These are phyloP conservation scores for Lacerta agilis DNA, from an alignment of 2,797 vertebrate species.

Conservation along the genomic window DNA sequence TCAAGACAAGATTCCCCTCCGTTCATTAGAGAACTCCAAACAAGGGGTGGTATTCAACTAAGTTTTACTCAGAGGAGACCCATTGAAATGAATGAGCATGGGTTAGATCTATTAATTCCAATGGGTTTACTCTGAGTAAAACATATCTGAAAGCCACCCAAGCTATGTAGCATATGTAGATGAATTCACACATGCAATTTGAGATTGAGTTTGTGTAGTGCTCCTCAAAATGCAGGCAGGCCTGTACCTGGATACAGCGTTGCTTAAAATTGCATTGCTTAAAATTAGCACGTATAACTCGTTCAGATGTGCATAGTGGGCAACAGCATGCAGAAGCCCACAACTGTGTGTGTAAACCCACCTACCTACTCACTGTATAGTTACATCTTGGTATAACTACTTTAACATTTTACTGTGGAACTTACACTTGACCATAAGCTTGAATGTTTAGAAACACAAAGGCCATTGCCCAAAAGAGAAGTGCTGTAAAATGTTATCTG, in stretches of 20 bases:
- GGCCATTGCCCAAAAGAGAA: not conserved
- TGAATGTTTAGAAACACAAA: not conserved
- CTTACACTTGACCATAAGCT: not conserved
- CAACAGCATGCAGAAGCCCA: not conserved
- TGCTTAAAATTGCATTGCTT: no score
- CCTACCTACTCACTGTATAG: not conserved
- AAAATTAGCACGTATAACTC: not conserved
- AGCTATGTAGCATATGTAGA: no score
- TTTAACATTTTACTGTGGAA: not conserved
- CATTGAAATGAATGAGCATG: no score
- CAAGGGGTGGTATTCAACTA: no score
- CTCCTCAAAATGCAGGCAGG: not conserved
- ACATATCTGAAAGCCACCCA: no score
- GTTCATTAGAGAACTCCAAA: not conserved
- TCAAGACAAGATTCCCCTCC: not conserved
- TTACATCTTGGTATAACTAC: not conserved
- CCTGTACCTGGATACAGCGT: no score
- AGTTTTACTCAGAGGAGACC: no score
- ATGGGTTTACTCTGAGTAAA: no score
- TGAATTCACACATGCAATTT: not conserved
- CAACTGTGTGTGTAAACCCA: not conserved
- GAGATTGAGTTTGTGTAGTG: not conserved
- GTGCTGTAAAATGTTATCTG: not conserved
- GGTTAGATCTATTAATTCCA: no score
- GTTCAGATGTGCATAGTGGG: conserved; percentile 1